Percentiles rank a stretch among this genome's conserved stretches.
Conservation (phyloP, 2,888 invertebrate genomes). For the Coecobrya sp. region DNA sequence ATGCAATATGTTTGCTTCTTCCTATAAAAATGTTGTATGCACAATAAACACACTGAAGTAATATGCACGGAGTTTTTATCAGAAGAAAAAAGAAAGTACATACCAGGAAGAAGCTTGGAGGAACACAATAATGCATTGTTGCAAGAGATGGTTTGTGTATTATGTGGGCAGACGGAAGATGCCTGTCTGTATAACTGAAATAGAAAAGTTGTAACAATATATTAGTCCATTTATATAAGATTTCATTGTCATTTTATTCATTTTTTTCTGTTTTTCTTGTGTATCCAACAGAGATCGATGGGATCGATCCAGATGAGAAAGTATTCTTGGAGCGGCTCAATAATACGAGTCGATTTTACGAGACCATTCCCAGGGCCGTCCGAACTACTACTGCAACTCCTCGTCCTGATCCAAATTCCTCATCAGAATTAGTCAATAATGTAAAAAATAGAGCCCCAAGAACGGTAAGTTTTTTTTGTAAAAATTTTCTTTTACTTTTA, state of each 20-base stretch:
- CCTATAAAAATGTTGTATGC: neutral
- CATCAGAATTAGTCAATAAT: constrained; percentile 85
- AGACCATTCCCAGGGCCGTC: constrained; percentile 86
- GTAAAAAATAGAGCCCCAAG: constrained; percentile 84
- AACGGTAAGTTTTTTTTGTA: constrained; percentile 78
- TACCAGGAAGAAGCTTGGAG: neutral
- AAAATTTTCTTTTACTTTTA: neutral
- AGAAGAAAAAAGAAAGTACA: neutral
- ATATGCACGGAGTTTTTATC: constrained; percentile 3
- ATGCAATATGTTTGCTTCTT: constrained; percentile 53
- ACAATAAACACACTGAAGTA: constrained; percentile 3
- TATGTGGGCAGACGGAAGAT: neutral
- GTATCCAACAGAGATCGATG: constrained; percentile 85
- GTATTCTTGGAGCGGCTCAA: constrained; percentile 86
- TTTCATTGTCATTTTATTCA: constrained; percentile 72
- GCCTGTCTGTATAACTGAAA: neutral
- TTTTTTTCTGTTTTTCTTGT: constrained; percentile 32
- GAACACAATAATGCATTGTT: neutral
- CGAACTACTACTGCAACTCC: constrained; percentile 83
- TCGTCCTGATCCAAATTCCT: constrained; percentile 84
- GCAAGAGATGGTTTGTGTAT: neutral
- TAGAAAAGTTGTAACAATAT: constrained; percentile 40
- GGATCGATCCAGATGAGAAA: constrained; percentile 86
- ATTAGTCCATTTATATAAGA: constrained; percentile 6
- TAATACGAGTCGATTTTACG: constrained; percentile 86